These are phyloP conservation scores for Haemorhous mexicanus DNA, from an alignment of 2,113 vertebrate species.

Conservation along the genomic window DNA sequence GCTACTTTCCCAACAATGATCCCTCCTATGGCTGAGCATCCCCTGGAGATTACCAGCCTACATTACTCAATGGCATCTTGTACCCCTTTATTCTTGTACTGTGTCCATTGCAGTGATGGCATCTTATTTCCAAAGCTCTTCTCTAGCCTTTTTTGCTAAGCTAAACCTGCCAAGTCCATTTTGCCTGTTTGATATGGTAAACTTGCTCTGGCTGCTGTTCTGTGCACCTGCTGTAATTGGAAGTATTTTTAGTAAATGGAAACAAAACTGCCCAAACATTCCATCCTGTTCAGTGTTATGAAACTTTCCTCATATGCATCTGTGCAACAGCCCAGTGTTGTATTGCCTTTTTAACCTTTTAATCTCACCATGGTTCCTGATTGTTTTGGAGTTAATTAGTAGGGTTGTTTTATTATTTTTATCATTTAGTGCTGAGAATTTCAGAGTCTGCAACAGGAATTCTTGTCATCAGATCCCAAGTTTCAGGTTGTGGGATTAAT, in stretches of 20 bases:
- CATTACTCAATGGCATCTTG: neutral
- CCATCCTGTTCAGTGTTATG: neutral
- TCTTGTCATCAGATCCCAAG: neutral
- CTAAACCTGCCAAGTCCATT: neutral
- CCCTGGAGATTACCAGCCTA: neutral
- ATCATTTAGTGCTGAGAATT: neutral
- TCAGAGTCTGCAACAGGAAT: neutral
- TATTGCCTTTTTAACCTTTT: neutral
- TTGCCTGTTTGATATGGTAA: neutral
- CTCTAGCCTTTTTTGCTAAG: neutral
- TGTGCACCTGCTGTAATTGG: neutral
- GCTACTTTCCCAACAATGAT: neutral
- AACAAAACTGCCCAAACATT: neutral
- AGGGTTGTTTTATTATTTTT: neutral
- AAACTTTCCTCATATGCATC: neutral
- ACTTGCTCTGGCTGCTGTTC: neutral
- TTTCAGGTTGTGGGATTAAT: neutral
- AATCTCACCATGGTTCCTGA: neutral
- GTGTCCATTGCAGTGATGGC: neutral
- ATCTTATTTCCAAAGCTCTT: neutral
- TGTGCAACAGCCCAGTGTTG: neutral
- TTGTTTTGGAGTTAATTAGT: neutral
- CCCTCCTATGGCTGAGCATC: neutral
- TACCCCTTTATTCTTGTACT: neutral
- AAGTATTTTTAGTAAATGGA: slow-evolving; percentile 2